phyloP scores from a whole-genome alignment of 2,113 vertebrate genomes.

The Chaetodon trifascialis region DNA sequence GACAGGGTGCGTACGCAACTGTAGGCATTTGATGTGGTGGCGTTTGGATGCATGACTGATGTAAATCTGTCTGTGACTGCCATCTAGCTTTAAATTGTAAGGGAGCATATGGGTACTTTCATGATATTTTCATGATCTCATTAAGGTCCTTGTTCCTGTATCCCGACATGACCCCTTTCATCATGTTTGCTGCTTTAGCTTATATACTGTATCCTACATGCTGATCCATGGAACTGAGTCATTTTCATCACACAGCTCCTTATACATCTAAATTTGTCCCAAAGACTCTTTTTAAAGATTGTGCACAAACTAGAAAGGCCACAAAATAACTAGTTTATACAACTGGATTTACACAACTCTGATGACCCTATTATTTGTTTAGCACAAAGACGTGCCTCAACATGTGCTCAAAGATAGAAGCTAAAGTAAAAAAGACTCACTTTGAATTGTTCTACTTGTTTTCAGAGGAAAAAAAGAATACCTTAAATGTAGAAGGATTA shows the following conservation, averaged over 20 bases:
- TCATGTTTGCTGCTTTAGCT: slow-evolving; percentile 5
- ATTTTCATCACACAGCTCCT: not conserved
- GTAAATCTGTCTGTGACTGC: slow-evolving; percentile 28
- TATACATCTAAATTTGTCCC: not conserved
- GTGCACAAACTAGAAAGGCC: not conserved
- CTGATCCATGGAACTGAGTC: not conserved
- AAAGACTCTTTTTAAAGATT: not conserved
- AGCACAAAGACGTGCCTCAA: not conserved
- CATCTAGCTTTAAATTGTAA: slow-evolving; percentile 30
- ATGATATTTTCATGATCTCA: not conserved
- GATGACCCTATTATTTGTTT: not conserved
- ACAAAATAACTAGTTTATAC: slow-evolving; percentile 13
- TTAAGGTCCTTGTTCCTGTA: slow-evolving; percentile 8
- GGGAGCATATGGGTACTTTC: not conserved
- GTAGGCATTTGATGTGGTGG: slow-evolving; percentile 56
- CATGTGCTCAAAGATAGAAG: not conserved
- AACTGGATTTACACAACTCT: not conserved
- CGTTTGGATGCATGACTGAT: slow-evolving; percentile 43
- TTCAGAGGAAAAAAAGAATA: too few relatives aligned
- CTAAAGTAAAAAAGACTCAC: not conserved
- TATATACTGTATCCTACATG: not conserved
- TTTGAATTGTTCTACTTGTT: not conserved
- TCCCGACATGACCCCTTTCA: not conserved
- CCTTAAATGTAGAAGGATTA: not conserved
- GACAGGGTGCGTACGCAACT: slow-evolving; percentile 52